Evolutionary conservation across 1,140 invertebrate species (phyloP).

Genomic region (Heliconius himera): DNA sequence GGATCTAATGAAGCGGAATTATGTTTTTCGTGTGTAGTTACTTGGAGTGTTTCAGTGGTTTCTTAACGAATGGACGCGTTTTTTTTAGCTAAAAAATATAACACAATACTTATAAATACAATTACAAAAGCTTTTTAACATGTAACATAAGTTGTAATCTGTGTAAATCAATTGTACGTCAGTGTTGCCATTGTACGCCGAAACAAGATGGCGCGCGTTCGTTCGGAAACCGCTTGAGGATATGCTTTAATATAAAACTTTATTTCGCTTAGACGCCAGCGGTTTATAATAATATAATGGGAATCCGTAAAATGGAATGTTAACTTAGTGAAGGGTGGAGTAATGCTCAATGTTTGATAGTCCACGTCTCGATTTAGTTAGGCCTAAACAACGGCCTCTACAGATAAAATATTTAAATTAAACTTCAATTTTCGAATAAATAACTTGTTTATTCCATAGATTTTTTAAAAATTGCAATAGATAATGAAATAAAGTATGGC

Average conservation of each 20-base stretch:
- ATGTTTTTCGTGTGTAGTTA: slow-evolving; percentile 62
- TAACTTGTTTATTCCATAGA: not conserved
- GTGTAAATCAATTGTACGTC: slow-evolving; percentile 29
- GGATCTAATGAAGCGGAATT: slow-evolving; percentile 64
- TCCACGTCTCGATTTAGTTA: slow-evolving; percentile 47
- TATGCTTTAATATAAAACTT: slow-evolving; percentile 62
- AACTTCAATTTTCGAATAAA: not conserved
- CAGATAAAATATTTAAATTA: not conserved
- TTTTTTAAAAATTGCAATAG: slow-evolving; percentile 3
- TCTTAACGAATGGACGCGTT: slow-evolving; percentile 47
- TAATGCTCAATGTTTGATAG: slow-evolving; percentile 71
- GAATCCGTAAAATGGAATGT: slow-evolving; percentile 63
- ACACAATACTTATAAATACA: slow-evolving; percentile 7
- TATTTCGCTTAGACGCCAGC: slow-evolving; percentile 69
- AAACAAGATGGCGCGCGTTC: slow-evolving; percentile 47
- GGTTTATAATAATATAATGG: slow-evolving; percentile 51
- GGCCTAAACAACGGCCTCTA: slow-evolving; percentile 17
- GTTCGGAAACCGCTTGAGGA: slow-evolving; percentile 53
- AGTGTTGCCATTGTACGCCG: slow-evolving; percentile 27
- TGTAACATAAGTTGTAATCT: slow-evolving; percentile 36
- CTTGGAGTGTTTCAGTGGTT: slow-evolving; percentile 44
- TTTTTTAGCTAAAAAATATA: slow-evolving; percentile 3
- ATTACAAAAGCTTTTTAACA: slow-evolving; percentile 23
- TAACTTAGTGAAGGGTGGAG: slow-evolving; percentile 57
- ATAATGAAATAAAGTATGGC: not conserved